phyloP scores from a whole-genome alignment of 2,888 invertebrate species.

The Thymelicus lineola region DNA sequence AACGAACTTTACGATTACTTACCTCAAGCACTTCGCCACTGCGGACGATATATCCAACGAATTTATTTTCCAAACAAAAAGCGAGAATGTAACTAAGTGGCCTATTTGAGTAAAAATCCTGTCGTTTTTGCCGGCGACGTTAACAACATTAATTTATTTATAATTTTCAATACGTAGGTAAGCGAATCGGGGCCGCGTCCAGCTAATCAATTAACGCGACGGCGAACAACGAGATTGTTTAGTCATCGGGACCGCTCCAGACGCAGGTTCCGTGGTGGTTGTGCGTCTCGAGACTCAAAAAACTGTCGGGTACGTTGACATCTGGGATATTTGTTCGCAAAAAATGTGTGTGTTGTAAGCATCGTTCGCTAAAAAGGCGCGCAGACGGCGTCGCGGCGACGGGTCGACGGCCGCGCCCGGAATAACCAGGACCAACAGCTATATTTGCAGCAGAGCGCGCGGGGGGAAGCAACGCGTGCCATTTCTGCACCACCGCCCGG shows the following conservation, averaged over 20 bases:
- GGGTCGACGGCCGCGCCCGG: slow-evolving; percentile 84
- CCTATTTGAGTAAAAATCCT: slow-evolving; percentile 48
- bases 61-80: slow-evolving; percentile 24
- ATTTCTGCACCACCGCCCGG: slow-evolving; percentile 83
- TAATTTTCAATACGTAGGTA: slow-evolving; percentile 42
- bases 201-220: slow-evolving; percentile 47
- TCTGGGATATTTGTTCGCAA: slow-evolving; percentile 73
- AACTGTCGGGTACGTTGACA: slow-evolving; percentile 68
- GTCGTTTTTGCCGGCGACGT: slow-evolving; percentile 40
- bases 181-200: slow-evolving; percentile 39
- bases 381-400: slow-evolving; percentile 84
- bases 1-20: slow-evolving; percentile 65
- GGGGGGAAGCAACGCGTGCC: slow-evolving; percentile 76
- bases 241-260: slow-evolving; percentile 42
- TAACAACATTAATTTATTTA: slow-evolving; percentile 45
- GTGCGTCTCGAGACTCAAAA: slow-evolving; percentile 44
- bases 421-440: slow-evolving; percentile 82
- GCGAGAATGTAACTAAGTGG: slow-evolving; percentile 21
- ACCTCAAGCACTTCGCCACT: not conserved
- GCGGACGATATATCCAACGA: slow-evolving; percentile 11
- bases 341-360: slow-evolving; percentile 77
- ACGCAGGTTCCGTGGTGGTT: slow-evolving; percentile 40
- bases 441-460: slow-evolving; percentile 80
- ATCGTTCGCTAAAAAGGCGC: slow-evolving; percentile 81
- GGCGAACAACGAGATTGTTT: slow-evolving; percentile 43